Evolutionary conservation across 1,140 invertebrate species (phyloP), one percentile per base, ranked within the genome.

Genomic region (Euura saliciscinereae): DNA sequence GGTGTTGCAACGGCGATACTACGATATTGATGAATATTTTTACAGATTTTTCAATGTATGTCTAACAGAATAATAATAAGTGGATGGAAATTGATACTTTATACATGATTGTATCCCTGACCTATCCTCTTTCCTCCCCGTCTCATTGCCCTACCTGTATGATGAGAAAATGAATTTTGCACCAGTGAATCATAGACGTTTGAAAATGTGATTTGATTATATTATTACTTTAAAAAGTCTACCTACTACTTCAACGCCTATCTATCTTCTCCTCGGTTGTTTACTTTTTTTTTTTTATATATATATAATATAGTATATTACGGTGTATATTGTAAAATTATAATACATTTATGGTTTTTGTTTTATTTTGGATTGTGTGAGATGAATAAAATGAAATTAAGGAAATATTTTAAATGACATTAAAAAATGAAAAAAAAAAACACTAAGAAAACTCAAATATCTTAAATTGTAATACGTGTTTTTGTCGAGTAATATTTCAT

Each of bases 301-400:
- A 28, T 28, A 28, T 28, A 28, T 83, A 78, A 83, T 82, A 84
- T 76, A 75, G 75, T 79, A 73, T 78, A 83, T 76, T 75, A 79
- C 79, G 78, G 74, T 77, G 72, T 83, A 82, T 76, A 68, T 79
- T 79, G 28, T 28, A 28, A 28, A 28, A 28, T 28, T 28, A 28
- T 28, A 28, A 28, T 28, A 28, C 28, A 28, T 28, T 28, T 28
- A 28, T 28, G 1, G 28, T 28, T 28, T 28, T 28, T 28, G 28
- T 76, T 75, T 76, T 77, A 64, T 65, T 72, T 73, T 74, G 28
- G 74, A 76, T 78, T 79, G 67, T 80, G 77, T 77, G 51, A 59
- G 51, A 72, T 75, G 74, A 75, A 75, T 73, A 66, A 71, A 76
- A 73, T 42, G 65, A 44, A 68, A 11, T 59, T 59, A 59, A 11